Evolutionary conservation across 2,888 invertebrate species (phyloP).

Genomic region (Pristionchus exspectatus): DNA sequence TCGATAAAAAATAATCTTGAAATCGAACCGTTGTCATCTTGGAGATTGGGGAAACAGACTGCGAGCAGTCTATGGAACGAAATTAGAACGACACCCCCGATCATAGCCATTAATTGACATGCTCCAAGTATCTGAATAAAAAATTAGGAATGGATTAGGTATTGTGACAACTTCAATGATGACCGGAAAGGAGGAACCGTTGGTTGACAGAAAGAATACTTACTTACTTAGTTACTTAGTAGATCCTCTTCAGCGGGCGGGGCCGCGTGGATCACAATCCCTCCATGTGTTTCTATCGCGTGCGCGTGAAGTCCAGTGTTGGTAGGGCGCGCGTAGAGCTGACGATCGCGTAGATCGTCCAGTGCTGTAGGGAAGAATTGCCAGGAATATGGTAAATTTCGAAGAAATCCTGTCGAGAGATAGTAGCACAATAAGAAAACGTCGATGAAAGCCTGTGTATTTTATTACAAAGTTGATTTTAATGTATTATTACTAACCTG

Average conservation of each 20-base stretch:
- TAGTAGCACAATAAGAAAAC: background rate
- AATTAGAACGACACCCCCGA: background rate
- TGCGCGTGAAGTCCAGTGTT: too few relatives aligned
- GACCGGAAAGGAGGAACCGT: background rate
- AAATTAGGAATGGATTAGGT: background rate
- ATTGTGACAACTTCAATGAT: background rate
- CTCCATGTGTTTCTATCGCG: too few relatives aligned
- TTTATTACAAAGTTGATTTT: background rate
- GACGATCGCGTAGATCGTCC: too few relatives aligned
- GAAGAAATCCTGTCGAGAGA: background rate
- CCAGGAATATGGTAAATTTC: background rate
- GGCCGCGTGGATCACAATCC: too few relatives aligned
- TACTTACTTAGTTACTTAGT: too few relatives aligned
- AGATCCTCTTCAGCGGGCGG: too few relatives aligned
- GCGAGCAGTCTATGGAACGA: background rate
- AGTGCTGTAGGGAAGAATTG: too few relatives aligned
- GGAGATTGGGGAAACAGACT: background rate
- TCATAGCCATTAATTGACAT: background rate
- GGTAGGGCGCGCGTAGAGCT: too few relatives aligned
- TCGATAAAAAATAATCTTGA: background rate
- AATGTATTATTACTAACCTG: background rate
- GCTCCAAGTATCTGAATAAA: background rate
- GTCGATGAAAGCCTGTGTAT: background rate
- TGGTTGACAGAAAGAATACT: background rate
- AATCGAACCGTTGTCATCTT: background rate